phyloP scores from a whole-genome alignment of 2,888 invertebrate genomes.

The Drosophila eohydei region DNA sequence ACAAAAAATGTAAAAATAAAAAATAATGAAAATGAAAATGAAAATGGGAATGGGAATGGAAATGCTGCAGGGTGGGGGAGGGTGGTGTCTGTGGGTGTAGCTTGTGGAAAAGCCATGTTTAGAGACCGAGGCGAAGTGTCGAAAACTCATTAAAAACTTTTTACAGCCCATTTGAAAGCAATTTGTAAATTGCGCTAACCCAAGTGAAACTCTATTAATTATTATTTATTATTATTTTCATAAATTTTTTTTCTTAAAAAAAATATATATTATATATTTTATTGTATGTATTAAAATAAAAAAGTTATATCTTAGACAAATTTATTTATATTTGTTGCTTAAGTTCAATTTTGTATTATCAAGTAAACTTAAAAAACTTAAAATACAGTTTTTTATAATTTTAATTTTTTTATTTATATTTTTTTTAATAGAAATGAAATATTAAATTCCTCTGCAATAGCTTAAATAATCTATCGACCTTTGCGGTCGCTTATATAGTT shows the following conservation, averaged over 20 bases:
- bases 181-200: conserved; percentile 82
- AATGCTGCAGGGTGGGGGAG: conserved; percentile 29
- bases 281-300: too few relatives aligned
- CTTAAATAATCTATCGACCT: too few relatives aligned
- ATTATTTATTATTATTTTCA: conserved; percentile 49
- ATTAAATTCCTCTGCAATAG: too few relatives aligned
- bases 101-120: conserved; percentile 16
- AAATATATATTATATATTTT: not conserved
- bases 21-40: conserved; percentile 65
- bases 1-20: conserved; percentile 48
- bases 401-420: too few relatives aligned
- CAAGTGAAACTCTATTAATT: conserved; percentile 60
- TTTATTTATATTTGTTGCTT: too few relatives aligned
- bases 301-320: too few relatives aligned
- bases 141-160: conserved; percentile 85
- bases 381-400: too few relatives aligned
- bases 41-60: conserved; percentile 73
- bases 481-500: not conserved
- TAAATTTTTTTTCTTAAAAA: not conserved
- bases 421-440: too few relatives aligned
- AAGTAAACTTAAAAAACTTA: too few relatives aligned
- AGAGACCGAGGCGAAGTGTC: conserved; percentile 36
- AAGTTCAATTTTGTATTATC: too few relatives aligned
- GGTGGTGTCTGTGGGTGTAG: not conserved
- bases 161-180: conserved; percentile 85